Evolutionary conservation across 2,113 vertebrate species (phyloP).

Genomic region (Mesembrinibis cayennensis): DNA sequence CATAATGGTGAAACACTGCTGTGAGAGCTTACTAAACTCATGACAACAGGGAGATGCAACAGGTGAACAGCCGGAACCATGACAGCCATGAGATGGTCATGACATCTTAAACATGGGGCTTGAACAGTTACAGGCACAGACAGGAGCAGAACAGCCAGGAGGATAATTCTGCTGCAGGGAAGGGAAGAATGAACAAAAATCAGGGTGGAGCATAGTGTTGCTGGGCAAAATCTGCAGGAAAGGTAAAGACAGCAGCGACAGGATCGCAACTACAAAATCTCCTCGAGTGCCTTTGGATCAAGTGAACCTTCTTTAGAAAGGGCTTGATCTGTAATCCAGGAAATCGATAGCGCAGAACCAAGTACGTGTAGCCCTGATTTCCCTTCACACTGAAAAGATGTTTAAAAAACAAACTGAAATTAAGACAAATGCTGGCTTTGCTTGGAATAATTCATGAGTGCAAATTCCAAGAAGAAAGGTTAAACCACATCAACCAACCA

Average conservation of each 20-base stretch:
- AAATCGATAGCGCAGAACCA: background rate
- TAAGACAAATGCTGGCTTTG: background rate
- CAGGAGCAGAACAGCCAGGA: background rate
- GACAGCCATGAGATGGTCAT: background rate
- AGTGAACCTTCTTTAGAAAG: background rate
- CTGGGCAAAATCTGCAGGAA: background rate
- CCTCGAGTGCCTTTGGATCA: background rate
- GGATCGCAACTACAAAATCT: background rate
- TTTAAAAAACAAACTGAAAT: background rate
- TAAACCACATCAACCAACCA: background rate
- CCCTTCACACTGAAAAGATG: background rate
- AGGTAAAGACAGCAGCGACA: background rate
- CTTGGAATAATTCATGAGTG: background rate
- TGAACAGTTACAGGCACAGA: background rate
- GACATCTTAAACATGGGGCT: background rate
- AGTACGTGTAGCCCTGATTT: accelerated
- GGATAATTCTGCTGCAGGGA: background rate
- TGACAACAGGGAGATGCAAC: background rate
- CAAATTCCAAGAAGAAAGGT: background rate
- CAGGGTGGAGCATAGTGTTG: background rate
- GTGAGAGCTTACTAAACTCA: background rate
- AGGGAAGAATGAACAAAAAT: background rate
- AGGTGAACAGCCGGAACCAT: background rate
- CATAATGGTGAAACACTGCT: background rate
- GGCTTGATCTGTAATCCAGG: background rate